These are phyloP conservation scores for Nephrotoma flavescens DNA, from an alignment of 2,888 invertebrate species.

Conservation along the genomic window DNA sequence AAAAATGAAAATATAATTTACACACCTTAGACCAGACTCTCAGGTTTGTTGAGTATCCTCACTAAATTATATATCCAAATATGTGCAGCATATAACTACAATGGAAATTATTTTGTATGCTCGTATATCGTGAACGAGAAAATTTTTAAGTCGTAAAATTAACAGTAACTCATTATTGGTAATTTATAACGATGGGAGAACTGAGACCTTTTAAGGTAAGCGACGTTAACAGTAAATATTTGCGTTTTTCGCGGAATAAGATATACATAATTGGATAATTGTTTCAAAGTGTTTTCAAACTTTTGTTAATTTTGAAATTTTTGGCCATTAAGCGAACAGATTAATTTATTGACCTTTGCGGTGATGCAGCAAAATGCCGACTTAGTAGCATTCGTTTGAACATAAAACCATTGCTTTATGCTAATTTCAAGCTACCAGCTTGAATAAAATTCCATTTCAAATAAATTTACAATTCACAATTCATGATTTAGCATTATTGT, in stretches of 20 bases:
- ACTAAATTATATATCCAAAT: not conserved
- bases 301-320: no score
- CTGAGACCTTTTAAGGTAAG: not conserved
- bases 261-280: not conserved
- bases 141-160: not conserved
- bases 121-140: not conserved
- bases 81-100: not conserved
- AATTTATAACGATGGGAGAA: not conserved
- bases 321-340: no score
- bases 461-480: no score
- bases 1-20: not conserved
- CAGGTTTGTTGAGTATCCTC: not conserved
- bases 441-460: no score
- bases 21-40: not conserved
- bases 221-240: not conserved
- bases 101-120: not conserved
- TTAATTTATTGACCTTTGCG: no score
- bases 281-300: not conserved
- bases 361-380: no score
- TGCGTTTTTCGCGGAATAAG: not conserved
- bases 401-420: no score
- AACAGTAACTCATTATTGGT: not conserved
- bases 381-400: no score
- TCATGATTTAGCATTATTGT: no score
- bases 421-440: no score